Conservation (phyloP, 23 tunicate genomes). For the Phallusia fumigata region DNA sequence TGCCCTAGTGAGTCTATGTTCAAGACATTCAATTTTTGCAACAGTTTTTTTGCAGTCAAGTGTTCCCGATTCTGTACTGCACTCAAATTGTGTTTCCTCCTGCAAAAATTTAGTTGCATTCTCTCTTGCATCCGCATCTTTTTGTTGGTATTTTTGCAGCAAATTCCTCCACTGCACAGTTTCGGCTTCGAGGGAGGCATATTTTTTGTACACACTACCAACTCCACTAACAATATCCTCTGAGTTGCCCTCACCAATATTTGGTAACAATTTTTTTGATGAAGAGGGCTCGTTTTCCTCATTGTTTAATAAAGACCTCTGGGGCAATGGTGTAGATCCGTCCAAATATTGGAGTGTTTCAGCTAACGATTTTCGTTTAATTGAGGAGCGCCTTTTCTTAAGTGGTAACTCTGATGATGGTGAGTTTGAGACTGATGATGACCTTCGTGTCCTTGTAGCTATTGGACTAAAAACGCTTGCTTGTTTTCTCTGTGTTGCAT, state of each 20-base stretch:
- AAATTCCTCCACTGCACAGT: slow-evolving; percentile 1
- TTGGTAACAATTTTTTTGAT: background rate
- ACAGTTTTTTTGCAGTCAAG: background rate
- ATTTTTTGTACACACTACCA: background rate
- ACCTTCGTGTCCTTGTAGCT: background rate
- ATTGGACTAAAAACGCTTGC: background rate
- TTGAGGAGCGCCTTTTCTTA: slow-evolving; percentile 28
- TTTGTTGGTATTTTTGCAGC: slow-evolving; percentile 5
- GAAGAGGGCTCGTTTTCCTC: background rate
- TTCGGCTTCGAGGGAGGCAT: slow-evolving; percentile 5
- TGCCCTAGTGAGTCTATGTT: slow-evolving; percentile 8
- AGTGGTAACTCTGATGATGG: background rate
- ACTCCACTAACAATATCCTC: background rate
- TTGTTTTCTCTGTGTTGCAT: background rate
- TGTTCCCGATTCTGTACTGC: background rate
- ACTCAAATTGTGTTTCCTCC: background rate
- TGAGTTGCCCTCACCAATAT: background rate
- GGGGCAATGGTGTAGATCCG: background rate
- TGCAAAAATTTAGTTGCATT: background rate
- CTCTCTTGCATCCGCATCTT: background rate
- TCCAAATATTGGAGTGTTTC: slow-evolving; percentile 33
- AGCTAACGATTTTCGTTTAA: slow-evolving; percentile 22
- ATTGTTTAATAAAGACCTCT: background rate
- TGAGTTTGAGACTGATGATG: background rate
- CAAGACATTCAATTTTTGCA: background rate